Evolutionary conservation across 2,888 invertebrate species (phyloP).

Genomic region (Beris chalybata): DNA sequence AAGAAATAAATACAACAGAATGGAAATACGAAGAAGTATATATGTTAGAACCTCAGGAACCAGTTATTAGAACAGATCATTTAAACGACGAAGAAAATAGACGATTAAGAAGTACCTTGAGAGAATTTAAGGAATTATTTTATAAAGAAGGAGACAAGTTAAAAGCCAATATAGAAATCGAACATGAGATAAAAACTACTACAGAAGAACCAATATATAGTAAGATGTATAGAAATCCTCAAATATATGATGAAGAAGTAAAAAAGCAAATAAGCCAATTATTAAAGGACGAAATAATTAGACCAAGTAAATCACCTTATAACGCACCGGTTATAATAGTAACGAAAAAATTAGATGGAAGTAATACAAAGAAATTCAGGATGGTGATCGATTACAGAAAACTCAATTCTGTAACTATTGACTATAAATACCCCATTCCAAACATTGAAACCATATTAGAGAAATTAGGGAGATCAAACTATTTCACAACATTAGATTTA

Average conservation of each 20-base stretch:
- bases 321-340: conserved; percentile 13
- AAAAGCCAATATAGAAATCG: background rate
- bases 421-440: conserved; percentile 15
- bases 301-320: conserved; percentile 16
- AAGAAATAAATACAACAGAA: too few relatives aligned
- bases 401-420: conserved; percentile 10
- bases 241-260: conserved; percentile 20
- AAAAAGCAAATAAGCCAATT: conserved; percentile 14
- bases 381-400: conserved; percentile 7
- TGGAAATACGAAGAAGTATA: too few relatives aligned
- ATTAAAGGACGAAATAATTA: conserved; percentile 6
- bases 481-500: too few relatives aligned
- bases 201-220: conserved; percentile 21
- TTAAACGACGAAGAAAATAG: background rate
- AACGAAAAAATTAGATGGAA: conserved; percentile 10
- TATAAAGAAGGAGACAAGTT: conserved; percentile 13
- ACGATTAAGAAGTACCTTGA: background rate
- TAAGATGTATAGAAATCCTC: conserved; percentile 11
- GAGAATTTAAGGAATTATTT: background rate
- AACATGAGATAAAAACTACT: conserved; percentile 15
- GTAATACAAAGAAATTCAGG: conserved; percentile 12
- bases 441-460: conserved; percentile 15
- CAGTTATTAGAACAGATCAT: background rate
- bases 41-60: too few relatives aligned
- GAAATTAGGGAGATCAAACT: conserved; percentile 16